Conservation (phyloP, 2,113 vertebrate genomes). For the Halcyon senegalensis region DNA sequence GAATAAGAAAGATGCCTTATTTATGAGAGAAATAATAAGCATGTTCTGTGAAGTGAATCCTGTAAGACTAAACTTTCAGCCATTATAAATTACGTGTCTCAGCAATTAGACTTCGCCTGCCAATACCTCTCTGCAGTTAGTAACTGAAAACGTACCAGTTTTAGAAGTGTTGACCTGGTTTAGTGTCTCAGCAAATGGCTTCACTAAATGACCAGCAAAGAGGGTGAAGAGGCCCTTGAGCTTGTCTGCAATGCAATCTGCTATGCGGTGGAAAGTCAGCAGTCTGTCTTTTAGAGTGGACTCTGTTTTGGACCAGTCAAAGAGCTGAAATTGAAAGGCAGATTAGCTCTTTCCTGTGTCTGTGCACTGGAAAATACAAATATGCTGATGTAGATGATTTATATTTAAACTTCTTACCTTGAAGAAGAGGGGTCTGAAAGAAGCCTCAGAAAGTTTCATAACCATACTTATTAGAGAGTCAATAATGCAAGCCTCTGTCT, state of each 20-base stretch:
- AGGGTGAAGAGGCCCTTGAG: slow-evolving; percentile 93
- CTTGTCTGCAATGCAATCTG: slow-evolving; percentile 82
- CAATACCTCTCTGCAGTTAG: not conserved
- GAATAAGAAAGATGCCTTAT: not conserved
- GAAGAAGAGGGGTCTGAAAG: slow-evolving; percentile 96
- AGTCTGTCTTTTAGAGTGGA: slow-evolving; percentile 80
- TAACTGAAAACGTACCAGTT: slow-evolving; percentile 76
- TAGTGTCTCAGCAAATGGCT: slow-evolving; percentile 86
- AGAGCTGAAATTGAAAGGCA: slow-evolving; percentile 79
- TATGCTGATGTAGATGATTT: not conserved
- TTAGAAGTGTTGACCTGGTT: slow-evolving; percentile 79
- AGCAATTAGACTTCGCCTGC: not conserved
- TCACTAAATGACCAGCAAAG: slow-evolving; percentile 93
- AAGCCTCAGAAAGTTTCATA: slow-evolving; percentile 94
- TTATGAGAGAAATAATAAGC: not conserved
- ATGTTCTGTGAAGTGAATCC: not conserved
- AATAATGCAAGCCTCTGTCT: slow-evolving; percentile 83
- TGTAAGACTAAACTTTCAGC: not conserved
- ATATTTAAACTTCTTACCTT: slow-evolving; percentile 79
- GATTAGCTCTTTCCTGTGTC: not conserved
- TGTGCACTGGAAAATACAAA: not conserved
- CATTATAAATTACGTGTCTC: not conserved
- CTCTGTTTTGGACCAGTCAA: slow-evolving; percentile 91
- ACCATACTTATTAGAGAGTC: slow-evolving; percentile 90
- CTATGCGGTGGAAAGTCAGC: slow-evolving; percentile 89